Percentiles rank a stretch among this genome's conserved stretches.
Conservation (phyloP, 2,797 vertebrate genomes). For the Dallia pectoralis region DNA sequence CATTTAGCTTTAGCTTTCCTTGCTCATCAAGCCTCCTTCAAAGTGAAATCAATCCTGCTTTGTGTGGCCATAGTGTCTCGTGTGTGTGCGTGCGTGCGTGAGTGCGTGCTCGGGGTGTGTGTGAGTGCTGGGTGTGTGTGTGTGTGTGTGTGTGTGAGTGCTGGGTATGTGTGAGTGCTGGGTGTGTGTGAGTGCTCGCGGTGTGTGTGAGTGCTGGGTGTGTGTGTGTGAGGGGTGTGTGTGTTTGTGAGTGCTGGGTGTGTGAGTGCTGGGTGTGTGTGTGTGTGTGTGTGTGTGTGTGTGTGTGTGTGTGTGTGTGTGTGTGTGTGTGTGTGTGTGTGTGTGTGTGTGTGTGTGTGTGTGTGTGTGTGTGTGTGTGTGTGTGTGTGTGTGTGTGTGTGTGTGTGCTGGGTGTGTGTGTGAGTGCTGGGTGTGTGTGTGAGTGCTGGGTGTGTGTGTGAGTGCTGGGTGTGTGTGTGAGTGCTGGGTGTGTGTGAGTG, state of each 20-base stretch:
- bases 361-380: too few species aligned
- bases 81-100: neutral
- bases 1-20: slow-evolving; percentile 49
- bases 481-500: neutral
- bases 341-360: neutral
- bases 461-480: neutral
- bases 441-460: too few species aligned
- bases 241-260: neutral
- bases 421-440: too few species aligned
- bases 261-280: neutral
- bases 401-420: too few species aligned
- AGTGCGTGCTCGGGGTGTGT: neutral
- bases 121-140: neutral
- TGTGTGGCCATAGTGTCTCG: slow-evolving; percentile 7
- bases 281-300: neutral
- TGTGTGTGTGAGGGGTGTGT: neutral
- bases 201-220: neutral
- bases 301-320: slow-evolving; percentile 8
- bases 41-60: slow-evolving; percentile 55
- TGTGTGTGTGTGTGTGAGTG: neutral
- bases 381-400: too few species aligned
- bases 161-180: neutral
- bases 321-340: slow-evolving; percentile 4
- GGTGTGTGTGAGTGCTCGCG: too few species aligned
- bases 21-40: slow-evolving; percentile 57